Evolutionary conservation across 2,797 vertebrate species (phyloP).

Genomic region (Anguilla megastoma): DNA sequence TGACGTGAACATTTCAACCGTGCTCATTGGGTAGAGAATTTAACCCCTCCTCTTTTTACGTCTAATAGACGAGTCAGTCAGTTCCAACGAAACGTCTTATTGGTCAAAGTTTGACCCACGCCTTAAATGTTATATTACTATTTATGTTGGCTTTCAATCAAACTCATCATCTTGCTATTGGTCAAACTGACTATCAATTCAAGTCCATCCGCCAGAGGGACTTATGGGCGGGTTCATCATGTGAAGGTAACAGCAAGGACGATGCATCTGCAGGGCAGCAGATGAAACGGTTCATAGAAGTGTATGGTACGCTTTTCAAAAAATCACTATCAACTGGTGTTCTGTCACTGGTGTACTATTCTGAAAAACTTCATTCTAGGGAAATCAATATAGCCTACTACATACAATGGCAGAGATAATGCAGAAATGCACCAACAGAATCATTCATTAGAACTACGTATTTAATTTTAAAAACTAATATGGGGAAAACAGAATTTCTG

Average conservation of each 20-base stretch:
- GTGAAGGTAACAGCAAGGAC: conserved; percentile 22
- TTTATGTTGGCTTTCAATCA: conserved; percentile 4
- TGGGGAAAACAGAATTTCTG: neutral
- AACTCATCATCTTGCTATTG: neutral
- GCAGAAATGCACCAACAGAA: neutral
- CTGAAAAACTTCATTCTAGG: neutral
- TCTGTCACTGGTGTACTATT: neutral
- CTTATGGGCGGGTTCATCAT: neutral
- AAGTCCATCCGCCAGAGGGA: neutral
- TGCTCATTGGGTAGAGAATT: conserved; percentile 56
- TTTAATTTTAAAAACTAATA: neutral
- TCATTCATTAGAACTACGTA: neutral
- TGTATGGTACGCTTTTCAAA: neutral
- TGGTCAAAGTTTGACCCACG: neutral
- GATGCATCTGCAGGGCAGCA: neutral
- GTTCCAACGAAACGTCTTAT: neutral
- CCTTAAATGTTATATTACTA: neutral
- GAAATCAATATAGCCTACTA: neutral
- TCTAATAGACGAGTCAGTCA: neutral
- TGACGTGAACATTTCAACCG: neutral
- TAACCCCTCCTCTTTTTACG: neutral
- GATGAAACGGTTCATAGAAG: neutral
- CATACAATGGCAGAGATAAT: neutral
- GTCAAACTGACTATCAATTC: neutral
- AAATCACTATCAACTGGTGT: neutral